These are phyloP conservation scores for Lasioglossum leucozonium DNA, from an alignment of 2,888 invertebrate genomes.

Conservation along the genomic window DNA sequence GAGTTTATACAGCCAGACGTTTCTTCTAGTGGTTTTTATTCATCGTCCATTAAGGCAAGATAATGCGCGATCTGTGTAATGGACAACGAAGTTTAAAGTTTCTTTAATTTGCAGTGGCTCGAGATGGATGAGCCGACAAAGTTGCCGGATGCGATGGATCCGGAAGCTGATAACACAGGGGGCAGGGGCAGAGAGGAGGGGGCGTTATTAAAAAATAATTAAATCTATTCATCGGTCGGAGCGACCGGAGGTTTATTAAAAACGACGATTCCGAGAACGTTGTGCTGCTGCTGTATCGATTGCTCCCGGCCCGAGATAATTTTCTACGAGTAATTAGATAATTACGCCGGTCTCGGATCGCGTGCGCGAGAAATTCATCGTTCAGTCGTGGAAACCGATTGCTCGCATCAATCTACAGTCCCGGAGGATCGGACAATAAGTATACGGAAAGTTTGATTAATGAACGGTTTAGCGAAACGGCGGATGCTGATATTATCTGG, in stretches of 20 bases:
- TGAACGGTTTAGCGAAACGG: conserved; percentile 53
- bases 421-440: conserved; percentile 67
- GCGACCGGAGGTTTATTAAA: conserved; percentile 19
- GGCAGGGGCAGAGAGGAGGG: neutral
- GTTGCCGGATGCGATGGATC: neutral
- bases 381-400: conserved; percentile 46
- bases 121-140: conserved; percentile 20
- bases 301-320: conserved; percentile 19
- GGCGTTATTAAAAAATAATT: conserved; percentile 43
- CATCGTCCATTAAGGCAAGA: neutral
- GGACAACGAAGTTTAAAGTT: conserved; percentile 25
- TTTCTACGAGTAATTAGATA: conserved; percentile 50
- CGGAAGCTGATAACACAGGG: neutral
- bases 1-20: neutral
- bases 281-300: conserved; percentile 19
- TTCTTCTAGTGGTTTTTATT: neutral
- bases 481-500: conserved; percentile 43
- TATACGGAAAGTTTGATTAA: conserved; percentile 74
- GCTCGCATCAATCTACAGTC: conserved; percentile 44
- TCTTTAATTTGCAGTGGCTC: neutral
- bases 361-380: conserved; percentile 43
- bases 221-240: conserved; percentile 19
- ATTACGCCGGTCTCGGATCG: conserved; percentile 23
- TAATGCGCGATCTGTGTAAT: neutral
- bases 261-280: conserved; percentile 4